These are phyloP conservation scores for Pandion haliaetus DNA, from an alignment of 2,113 vertebrate species.

Conservation along the genomic window DNA sequence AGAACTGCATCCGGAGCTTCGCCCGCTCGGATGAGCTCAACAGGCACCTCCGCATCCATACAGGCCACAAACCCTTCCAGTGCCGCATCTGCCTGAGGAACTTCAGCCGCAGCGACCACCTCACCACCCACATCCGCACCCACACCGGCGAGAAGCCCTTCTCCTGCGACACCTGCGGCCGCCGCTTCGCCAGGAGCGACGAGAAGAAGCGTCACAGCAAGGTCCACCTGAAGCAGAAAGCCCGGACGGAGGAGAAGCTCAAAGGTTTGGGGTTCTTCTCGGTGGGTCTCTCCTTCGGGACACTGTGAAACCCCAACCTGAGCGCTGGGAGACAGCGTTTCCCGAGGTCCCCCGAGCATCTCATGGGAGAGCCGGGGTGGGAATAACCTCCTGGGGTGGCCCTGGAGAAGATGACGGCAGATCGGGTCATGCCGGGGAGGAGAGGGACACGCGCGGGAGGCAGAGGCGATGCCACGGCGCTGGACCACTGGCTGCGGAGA, in stretches of 20 bases:
- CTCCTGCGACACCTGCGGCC: constrained; percentile 94
- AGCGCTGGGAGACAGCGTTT: neutral
- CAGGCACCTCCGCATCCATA: constrained; percentile 95
- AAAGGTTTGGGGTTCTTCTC: constrained; percentile 81
- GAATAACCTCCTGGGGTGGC: neutral
- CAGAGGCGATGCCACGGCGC: neutral
- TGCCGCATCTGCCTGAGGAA: constrained; percentile 96
- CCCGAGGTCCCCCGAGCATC: neutral
- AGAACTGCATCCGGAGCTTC: constrained; percentile 92
- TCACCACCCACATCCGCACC: constrained; percentile 97
- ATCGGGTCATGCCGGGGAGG: neutral
- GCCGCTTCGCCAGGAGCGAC: constrained; percentile 91
- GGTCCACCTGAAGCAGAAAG: constrained; percentile 95
- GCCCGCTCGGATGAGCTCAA: constrained; percentile 96
- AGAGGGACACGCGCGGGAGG: neutral
- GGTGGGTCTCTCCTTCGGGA: constrained; percentile 75
- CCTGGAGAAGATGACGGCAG: neutral
- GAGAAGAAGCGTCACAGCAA: constrained; percentile 95
- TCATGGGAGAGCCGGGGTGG: neutral
- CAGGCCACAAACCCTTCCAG: constrained; percentile 97
- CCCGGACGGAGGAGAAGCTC: constrained; percentile 92
- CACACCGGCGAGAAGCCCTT: constrained; percentile 98
- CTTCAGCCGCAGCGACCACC: constrained; percentile 97
- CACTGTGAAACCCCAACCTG: neutral
- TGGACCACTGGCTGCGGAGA: neutral